These are phyloP conservation scores for Trematomus loennbergii DNA, from an alignment of 2,113 vertebrate genomes.

Conservation along the genomic window DNA sequence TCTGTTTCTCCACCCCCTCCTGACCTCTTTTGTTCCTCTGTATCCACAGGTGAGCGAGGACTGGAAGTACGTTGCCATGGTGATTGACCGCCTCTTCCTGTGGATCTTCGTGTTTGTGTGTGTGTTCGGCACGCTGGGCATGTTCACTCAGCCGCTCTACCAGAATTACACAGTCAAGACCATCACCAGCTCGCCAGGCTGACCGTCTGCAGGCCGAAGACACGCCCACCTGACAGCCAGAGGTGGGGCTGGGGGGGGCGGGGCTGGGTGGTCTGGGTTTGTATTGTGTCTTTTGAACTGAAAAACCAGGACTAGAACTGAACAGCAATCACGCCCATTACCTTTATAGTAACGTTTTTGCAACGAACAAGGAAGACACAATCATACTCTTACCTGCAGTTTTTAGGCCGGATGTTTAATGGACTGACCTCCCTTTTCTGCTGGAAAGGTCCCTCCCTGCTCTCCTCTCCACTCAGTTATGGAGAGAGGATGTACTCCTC, in stretches of 20 bases:
- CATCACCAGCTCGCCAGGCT: constrained; percentile 85
- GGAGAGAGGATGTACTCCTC: constrained; percentile 46
- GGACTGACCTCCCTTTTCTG: constrained; percentile 63
- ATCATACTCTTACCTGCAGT: constrained; percentile 54
- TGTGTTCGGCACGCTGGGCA: constrained; percentile 93
- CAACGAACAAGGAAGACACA: constrained; percentile 59
- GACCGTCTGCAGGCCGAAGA: constrained; percentile 51
- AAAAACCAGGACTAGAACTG: constrained; percentile 59
- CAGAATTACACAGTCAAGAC: constrained; percentile 92
- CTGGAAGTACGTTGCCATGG: constrained; percentile 99
- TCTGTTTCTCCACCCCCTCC: constrained; percentile 33
- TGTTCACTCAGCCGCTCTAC: constrained; percentile 97
- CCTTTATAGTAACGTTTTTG: constrained; percentile 77
- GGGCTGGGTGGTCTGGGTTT: constrained; percentile 54
- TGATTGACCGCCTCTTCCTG: constrained; percentile 96
- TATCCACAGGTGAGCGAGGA: constrained; percentile 93
- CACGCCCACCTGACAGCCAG: constrained; percentile 59
- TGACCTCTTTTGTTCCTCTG: constrained; percentile 8
- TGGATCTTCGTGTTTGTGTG: constrained; percentile 98
- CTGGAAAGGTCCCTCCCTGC: constrained; percentile 50
- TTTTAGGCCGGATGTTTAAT: constrained; percentile 56
- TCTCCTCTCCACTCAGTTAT: constrained; percentile 56
- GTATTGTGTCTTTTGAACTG: constrained; percentile 62
- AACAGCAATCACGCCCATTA: constrained; percentile 72
- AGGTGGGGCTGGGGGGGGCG: constrained; percentile 26